Base-by-base conservation (phyloP, 2,797 vertebrate species). In the Aphelocoma californica region DNA sequence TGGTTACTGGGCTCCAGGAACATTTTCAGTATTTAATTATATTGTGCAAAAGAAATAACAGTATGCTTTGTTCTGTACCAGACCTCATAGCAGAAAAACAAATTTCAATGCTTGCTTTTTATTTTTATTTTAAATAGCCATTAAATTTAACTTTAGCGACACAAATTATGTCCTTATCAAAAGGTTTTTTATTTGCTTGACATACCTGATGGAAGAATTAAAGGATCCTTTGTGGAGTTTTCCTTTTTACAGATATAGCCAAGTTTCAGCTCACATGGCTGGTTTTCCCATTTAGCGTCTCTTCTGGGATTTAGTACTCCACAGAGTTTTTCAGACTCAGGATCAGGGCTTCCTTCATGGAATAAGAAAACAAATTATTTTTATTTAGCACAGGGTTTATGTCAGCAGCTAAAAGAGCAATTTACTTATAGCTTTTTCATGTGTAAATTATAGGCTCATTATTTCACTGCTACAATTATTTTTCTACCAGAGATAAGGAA, bases 191-290 rank as follows among this genome's bases (percentile, higher is more conserved):
- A 45, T 69, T 84, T 90, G 23, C 11, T 28, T 47, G 51, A 82
- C 81, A 97, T 98, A 99, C 99, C 97, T 19, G 93, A 83, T 67
- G 97, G 97, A 66, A 98, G 93, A 79, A 97, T 73, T 31, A 97
- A 97, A 42, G 97, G 93, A 92, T 98, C 86, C 65, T 79, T 80
- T 31, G 98, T 98, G 7, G 96, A 96, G 82, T 99, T 99, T 93
- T 98, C 98, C 95, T 98, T 99, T 71, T 99, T 98, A 91, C 99
- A 99, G 84, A 99, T 98, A 93, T 99, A 99, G 58, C 99, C 99
- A 57, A 98, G 94, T 95, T 98, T 99, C 95, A 98, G 98, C 26
- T 93, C 92, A 96, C 99, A 99, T 34, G 95, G 58, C 14, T 84
- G 88, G 89, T 98, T 99, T 91, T 99, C 99, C 99, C 99, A 99